phyloP scores from a whole-genome alignment of 2,797 vertebrate genomes.

The Pagetopsis macropterus region DNA sequence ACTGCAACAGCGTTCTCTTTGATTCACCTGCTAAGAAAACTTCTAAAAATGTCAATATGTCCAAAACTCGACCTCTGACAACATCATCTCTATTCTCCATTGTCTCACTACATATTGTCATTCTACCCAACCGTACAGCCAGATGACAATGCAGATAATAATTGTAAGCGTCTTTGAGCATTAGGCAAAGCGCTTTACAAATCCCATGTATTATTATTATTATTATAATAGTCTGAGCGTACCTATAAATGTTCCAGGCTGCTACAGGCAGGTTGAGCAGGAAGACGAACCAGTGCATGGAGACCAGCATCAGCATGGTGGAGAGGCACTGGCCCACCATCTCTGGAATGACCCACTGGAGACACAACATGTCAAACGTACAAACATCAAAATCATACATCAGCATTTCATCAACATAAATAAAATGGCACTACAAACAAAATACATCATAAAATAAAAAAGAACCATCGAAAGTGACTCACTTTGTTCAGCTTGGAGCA shows the following conservation, averaged over 20 bases:
- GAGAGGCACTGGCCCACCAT: conserved; percentile 90
- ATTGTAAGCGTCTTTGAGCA: too few species aligned
- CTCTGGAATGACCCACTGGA: conserved; percentile 94
- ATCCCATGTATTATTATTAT: too few species aligned
- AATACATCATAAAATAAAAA: not conserved
- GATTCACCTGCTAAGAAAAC: too few species aligned
- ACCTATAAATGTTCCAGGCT: conserved; percentile 96
- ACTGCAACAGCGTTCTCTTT: too few species aligned
- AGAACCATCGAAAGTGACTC: conserved; percentile 34
- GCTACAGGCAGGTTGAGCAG: conserved; percentile 96
- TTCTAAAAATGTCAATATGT: too few species aligned
- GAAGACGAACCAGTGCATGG: conserved; percentile 98
- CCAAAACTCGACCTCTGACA: too few species aligned
- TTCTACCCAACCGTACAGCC: not conserved
- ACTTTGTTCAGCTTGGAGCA: conserved; percentile 99
- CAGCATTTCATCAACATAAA: not conserved
- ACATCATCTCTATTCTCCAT: too few species aligned
- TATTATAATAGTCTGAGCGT: conserved; percentile 32
- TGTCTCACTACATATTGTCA: too few species aligned
- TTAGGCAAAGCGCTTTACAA: too few species aligned
- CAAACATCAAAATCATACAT: not conserved
- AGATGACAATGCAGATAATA: not conserved
- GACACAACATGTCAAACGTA: conserved; percentile 21
- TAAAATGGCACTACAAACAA: too few species aligned
- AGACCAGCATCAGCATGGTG: conserved; percentile 92